Evolutionary conservation across 2,797 vertebrate genomes (phyloP), one percentile per base, ranked within the genome.

Genomic region (Decapterus maruadsi): DNA sequence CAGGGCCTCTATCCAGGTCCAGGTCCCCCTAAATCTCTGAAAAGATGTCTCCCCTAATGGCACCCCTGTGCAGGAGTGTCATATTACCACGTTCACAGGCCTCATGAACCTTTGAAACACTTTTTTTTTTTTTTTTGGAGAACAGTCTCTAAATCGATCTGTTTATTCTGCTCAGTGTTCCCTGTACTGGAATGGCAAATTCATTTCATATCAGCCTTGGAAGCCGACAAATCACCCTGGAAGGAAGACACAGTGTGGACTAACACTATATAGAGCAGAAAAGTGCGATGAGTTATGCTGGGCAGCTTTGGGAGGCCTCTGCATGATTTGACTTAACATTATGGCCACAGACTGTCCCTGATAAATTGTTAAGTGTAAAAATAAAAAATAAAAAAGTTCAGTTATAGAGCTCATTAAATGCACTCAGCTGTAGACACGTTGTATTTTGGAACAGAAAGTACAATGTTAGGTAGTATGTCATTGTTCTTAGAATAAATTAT

Each of bases 11-110:
- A 62, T 62, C 68, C 54, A 69, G 67, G 45, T 51, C 45, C 60
- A 40, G 42, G 46, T 29, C 29, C 34, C 29, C 53, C 17, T 86
- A 77, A 86, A 90, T 90, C 77, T 83, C 31, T 57, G 48, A 63
- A 65, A 69, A 66, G 54, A 64, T 57, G 58, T 36, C 17, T 51
- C 17, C 36, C 36, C n/a, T 29, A 31, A 68, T 61, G 43, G 72
- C 56, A 63, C 66, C 84, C 48, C 67, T 34, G 56, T 51, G 71
- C 66, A 60, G 26, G 31, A 45, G 22, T 36, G 63, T 75, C 75
- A 71, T 45, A 59, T 75, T 46, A 53, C 61, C 31, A 46, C 69
- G 60, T 70, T 72, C 75, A 53, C 46, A 67, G 45, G 68, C 64
- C 71, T 80, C 34, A 60, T 51, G 22, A 68, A 83, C 77, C 54